Base-by-base conservation (phyloP, 2,888 invertebrate species). In the Carterocephalus palaemon region DNA sequence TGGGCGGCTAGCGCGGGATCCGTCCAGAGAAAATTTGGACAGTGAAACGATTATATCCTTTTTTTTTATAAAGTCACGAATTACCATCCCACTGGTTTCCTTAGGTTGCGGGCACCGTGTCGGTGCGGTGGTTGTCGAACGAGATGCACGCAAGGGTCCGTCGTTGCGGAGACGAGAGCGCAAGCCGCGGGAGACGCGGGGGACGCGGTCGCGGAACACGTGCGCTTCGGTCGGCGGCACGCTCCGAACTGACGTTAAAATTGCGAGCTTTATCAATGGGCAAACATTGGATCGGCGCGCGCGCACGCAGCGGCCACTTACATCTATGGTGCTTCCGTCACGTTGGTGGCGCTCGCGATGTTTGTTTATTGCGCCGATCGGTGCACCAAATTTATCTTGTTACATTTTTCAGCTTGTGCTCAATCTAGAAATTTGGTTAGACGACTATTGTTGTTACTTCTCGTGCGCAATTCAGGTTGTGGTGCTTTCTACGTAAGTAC, bases 81-180 rank as follows among this genome's bases (percentile, higher is more conserved):
- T 84, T 82, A 85, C 82, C 85, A 85, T 85, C 79, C 79, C 83
- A 83, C 77, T 68, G 76, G 75, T 68, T 64, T 67, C 62, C 62
- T 63, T 59, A 67, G 39, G 47, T 56, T 61, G 61, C 64, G 61
- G 62, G 64, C 62, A 66, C 64, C 66, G 63, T 60, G 56, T 60
- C 62, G 46, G 48, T 47, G 54, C 47, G 48, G 36, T 52, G 54
- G 47, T 49, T 59, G 54, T 49, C 53, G 56, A 56, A 52, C 58
- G 52, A 62, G 50, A 54, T 59, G 59, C 53, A 55, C 63, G 60
- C 62, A 59, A 67, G 68, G 62, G n/a, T n/a, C n/a, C n/a, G n/a
- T n/a, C n/a, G n/a, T n/a, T n/a, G 65, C 61, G 64, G 59, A 61
- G 43, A 37, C 51, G 53, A 49, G 39, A 43, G 12, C 43, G 36